Base-by-base conservation (phyloP, 2,797 vertebrate genomes). In the Acanthis flammea region DNA sequence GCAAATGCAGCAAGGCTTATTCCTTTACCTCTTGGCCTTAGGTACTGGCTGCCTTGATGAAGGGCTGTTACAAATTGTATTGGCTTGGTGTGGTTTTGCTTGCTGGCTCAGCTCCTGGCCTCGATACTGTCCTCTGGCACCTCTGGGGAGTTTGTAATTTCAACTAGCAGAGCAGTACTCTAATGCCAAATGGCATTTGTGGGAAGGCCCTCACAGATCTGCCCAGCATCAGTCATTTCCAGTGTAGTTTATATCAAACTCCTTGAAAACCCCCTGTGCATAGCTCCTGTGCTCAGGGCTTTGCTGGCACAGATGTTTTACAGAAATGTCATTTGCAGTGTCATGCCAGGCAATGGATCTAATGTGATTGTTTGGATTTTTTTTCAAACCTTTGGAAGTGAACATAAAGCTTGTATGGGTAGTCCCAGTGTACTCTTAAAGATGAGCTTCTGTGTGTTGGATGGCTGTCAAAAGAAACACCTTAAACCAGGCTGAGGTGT, bases 1-100 rank as follows among this genome's bases (percentile, higher is more conserved):
- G 45, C 0, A 0, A 57, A n/a, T 41, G 23, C 39, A 39, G 23
- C 0, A 0, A 37, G 48, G 10, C 5, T 58, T 55, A 1, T 11
- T 23, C 37, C 9, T 39, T 68, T 48, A 10, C 25, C 8, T 63
- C 9, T 61, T 55, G 22, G 57, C 24, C 14, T 55, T 54, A 48
- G 39, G 7, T 31, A 1, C 33, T 1, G 2, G 5, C 50, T 68
- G 22, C 47, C 50, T 57, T 0, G 0, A 22, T 41, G 57, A 51
- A 65, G 21, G 28, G 4, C 14, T 33, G 10, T 62, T 74, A 25
- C 2, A 18, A 65, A 8, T 28, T 5, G 4, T 19, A 10, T 1
- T 47, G 12, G 19, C 2, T 47, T 44, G 45, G 24, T 30, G 41
- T 77, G 54, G 13, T 54, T 91, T 79, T 53, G 8, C 37, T 45